A percentile compares a stretch with the other conserved stretches of the same genome.
phyloP scores from a whole-genome alignment of 2,797 vertebrate species.

The Tokudaia muenninki region DNA sequence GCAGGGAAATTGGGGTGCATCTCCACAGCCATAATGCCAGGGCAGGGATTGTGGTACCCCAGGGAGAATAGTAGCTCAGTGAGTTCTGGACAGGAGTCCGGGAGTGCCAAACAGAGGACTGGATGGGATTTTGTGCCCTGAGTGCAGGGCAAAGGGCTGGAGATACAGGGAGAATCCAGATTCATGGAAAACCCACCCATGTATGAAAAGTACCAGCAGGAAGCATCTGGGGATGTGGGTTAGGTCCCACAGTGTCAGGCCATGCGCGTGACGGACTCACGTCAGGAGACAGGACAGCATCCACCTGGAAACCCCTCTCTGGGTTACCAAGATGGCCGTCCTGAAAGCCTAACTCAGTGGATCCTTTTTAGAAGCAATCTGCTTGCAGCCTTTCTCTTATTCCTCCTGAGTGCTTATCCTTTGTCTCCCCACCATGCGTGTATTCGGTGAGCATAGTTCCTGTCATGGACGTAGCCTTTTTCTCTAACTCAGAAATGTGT shows the following conservation, averaged over 20 bases:
- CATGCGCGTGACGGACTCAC: fast-evolving
- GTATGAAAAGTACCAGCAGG: fast-evolving
- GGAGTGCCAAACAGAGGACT: not conserved
- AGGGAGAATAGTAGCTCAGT: not conserved
- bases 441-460: too few species aligned
- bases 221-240: not conserved
- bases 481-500: not conserved
- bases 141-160: not conserved
- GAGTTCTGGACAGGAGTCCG: not conserved
- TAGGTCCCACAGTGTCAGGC: not conserved
- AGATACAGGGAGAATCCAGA: fast-evolving
- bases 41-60: too few species aligned
- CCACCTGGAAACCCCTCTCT: fast-evolving
- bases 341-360: not conserved
- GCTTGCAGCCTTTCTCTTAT: not conserved
- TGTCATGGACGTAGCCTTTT: not conserved
- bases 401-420: not conserved
- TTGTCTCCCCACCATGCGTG: not conserved
- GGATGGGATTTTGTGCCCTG: not conserved
- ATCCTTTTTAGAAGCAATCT: not conserved
- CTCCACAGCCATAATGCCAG: not conserved
- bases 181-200: not conserved
- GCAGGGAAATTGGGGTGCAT: not conserved
- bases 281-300: too few species aligned
- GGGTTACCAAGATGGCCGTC: not conserved